A percentile compares a stretch with the other conserved stretches of the same genome.
phyloP scores from a whole-genome alignment of 2,113 vertebrate genomes.

The Tiliqua scincoides region DNA sequence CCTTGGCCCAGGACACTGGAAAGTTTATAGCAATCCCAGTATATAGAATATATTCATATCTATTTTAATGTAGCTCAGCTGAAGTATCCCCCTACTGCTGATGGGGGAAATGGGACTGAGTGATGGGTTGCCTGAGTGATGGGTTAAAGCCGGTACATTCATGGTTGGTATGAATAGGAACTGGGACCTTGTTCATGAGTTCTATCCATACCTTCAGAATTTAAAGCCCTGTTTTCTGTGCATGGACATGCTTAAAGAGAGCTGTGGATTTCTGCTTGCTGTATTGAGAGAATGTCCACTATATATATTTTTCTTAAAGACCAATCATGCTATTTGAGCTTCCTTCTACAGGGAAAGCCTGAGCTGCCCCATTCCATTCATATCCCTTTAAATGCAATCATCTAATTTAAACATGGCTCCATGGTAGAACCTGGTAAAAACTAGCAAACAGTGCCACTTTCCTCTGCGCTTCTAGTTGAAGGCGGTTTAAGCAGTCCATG shows the following conservation, averaged over 20 bases:
- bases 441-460: conserved; percentile 30
- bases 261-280: neutral
- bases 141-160: neutral
- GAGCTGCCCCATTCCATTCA: conserved; percentile 1
- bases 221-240: neutral
- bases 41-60: neutral
- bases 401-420: conserved; percentile 56
- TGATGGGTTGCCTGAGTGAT: neutral
- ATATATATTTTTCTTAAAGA: conserved; percentile 7
- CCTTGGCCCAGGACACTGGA: neutral
- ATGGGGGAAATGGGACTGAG: neutral
- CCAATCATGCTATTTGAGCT: conserved; percentile 18
- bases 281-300: neutral
- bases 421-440: conserved; percentile 26
- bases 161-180: neutral
- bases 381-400: conserved; percentile 19
- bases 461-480: conserved; percentile 46
- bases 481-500: conserved; percentile 37
- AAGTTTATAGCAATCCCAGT: neutral
- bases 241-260: conserved; percentile 1
- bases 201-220: neutral
- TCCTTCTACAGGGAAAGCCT: conserved; percentile 21
- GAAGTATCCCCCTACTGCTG: neutral
- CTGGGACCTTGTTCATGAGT: neutral
- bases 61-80: neutral